A percentile compares a stretch with the other conserved stretches of the same genome.
Conservation (phyloP, 2,888 invertebrate species). For the Andrena praecox region DNA sequence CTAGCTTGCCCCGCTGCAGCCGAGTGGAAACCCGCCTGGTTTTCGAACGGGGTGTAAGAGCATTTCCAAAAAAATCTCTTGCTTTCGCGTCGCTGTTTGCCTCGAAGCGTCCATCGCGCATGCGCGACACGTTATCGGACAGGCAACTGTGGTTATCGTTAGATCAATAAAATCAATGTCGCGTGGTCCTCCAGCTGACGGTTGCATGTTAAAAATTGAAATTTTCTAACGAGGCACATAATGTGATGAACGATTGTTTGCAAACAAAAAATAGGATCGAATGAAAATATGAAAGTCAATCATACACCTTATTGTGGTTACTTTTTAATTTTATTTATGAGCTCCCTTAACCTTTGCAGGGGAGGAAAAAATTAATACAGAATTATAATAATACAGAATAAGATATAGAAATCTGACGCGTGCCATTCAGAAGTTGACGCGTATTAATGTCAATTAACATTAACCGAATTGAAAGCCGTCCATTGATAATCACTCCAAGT, state of each 20-base stretch:
- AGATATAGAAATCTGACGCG: no score
- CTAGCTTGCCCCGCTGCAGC: constrained; percentile 40
- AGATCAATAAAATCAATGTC: constrained; percentile 30
- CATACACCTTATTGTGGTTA: no score
- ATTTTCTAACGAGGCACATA: background rate
- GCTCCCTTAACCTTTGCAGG: no score
- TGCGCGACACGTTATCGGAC: constrained; percentile 14
- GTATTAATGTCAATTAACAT: no score
- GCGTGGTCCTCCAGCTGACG: background rate
- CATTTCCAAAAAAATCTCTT: constrained; percentile 10
- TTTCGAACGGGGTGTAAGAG: background rate
- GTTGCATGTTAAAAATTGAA: constrained; percentile 12
- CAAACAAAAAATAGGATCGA: no score
- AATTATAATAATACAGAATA: no score
- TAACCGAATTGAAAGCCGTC: no score
- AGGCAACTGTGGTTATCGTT: constrained; percentile 19
- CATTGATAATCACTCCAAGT: no score
- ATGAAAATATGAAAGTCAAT: no score
- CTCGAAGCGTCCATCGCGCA: background rate
- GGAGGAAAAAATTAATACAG: no score
- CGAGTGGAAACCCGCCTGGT: background rate
- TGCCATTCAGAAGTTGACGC: no score
- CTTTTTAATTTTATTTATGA: no score
- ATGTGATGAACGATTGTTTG: background rate
- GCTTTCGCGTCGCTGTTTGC: background rate